Evolutionary conservation across 1,140 invertebrate genomes (phyloP), one percentile per base, ranked within the genome.

Genomic region (Drosophila insularis): DNA sequence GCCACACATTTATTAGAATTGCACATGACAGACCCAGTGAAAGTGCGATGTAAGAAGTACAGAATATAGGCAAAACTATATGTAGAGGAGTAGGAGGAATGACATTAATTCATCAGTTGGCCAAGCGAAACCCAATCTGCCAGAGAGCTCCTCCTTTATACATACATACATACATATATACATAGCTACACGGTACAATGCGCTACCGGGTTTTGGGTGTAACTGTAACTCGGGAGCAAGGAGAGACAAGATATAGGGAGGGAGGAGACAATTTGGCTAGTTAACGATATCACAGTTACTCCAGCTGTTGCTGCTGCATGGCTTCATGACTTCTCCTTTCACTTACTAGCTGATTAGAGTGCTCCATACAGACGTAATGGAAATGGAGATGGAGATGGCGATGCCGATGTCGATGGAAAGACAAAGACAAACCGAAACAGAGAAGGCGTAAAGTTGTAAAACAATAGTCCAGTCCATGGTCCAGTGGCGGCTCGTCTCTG

Each of bases 291-390:
- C 79, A 66, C 82, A 71, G 60, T 40, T 46, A 27, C 39, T 17
- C 11, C 39, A 11, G 60, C n/a, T 58, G 27, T 32, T 37, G 60
- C 46, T 50, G 66, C 79, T 75, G 27, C 68, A 82, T 87, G 81
- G 79, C 81, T 86, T 81, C 81, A 81, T 85, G 74, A 81, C 71
- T 75, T 87, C 67, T 86, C 82, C 82, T 86, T 86, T 86, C 82
- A 87, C 82, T 89, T 78, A 78, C 32, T 35, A 37, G 35, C 59
- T 81, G 81, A 86, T 86, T 86, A 86, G 72, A 67, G 74, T 50
- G 43, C 37, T 68, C 54, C 14, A 32, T 54, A 8, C 43, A 19
- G 17, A 21, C 43, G 43, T 50, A 50, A 50, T 50, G 17, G 17
- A 21, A 17, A 50, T 21, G 17, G 43, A 50, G 62, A 27, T 27